Evolutionary conservation across 2,888 invertebrate genomes (phyloP).

Genomic region (Cybosia mesomella): DNA sequence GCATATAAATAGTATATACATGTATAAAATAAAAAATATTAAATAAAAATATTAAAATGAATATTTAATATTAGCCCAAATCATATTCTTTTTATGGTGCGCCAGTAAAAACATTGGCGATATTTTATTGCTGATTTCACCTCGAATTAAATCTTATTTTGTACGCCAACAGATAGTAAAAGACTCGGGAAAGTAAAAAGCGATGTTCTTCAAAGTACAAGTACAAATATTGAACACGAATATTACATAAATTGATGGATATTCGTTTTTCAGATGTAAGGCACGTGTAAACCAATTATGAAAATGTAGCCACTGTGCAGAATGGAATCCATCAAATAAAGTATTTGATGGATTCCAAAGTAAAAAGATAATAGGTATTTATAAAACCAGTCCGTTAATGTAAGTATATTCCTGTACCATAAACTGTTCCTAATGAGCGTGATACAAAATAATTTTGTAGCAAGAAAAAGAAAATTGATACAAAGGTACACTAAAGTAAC

Average conservation of each 20-base stretch:
- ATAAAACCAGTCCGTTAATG: too few relatives aligned
- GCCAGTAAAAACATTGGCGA: conserved; percentile 12
- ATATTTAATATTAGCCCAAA: background rate
- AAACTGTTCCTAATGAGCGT: too few relatives aligned
- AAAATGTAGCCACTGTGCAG: background rate
- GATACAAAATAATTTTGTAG: too few relatives aligned
- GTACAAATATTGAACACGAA: conserved; percentile 12
- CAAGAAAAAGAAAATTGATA: too few relatives aligned
- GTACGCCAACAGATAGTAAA: conserved; percentile 12
- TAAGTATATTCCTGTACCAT: too few relatives aligned
- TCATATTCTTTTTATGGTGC: conserved; percentile 14
- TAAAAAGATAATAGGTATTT: too few relatives aligned
- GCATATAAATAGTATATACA: too few relatives aligned
- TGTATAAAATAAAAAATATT: background rate
- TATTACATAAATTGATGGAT: conserved; percentile 7
- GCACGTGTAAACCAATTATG: background rate
- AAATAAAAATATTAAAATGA: background rate
- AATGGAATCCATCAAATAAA: too few relatives aligned
- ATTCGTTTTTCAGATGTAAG: background rate
- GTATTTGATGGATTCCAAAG: too few relatives aligned
- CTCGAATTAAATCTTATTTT: conserved; percentile 8
- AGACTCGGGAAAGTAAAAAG: conserved; percentile 12
- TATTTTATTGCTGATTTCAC: conserved; percentile 7
- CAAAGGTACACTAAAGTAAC: too few relatives aligned
- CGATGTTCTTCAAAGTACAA: background rate